These are phyloP conservation scores for Athalia circularis DNA, from an alignment of 2,888 invertebrate species.

Conservation along the genomic window DNA sequence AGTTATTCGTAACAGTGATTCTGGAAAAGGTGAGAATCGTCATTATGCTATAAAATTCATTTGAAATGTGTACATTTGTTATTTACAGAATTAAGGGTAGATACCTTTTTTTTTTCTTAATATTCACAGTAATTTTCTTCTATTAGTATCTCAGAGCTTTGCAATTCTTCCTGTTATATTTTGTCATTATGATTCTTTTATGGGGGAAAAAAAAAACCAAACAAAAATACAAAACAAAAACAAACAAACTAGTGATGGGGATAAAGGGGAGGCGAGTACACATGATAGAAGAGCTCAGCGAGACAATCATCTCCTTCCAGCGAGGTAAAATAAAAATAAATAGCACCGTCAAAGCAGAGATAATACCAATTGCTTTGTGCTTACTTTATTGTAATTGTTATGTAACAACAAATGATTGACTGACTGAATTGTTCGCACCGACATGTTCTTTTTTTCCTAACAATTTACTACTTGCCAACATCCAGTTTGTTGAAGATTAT, in stretches of 20 bases:
- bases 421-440: no score
- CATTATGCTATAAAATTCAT: no score
- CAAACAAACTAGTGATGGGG: slow-evolving; percentile 91
- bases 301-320: slow-evolving; percentile 99
- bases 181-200: neutral
- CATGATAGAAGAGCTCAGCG: slow-evolving; percentile 99
- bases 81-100: neutral
- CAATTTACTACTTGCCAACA: no score
- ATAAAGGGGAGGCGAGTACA: slow-evolving; percentile 98
- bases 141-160: no score
- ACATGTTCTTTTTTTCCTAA: no score
- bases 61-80: neutral
- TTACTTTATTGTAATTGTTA: no score
- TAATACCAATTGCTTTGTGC: neutral
- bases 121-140: no score
- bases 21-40: slow-evolving; percentile 88
- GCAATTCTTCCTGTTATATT: neutral
- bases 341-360: neutral
- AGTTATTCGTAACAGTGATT: slow-evolving; percentile 95
- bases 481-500: no score
- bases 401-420: no score
- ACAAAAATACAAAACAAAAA: slow-evolving; percentile 59
- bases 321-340: slow-evolving; percentile 85
- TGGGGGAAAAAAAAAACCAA: slow-evolving; percentile 19
- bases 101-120: no score